phyloP scores from a whole-genome alignment of 1,140 invertebrate genomes.

The Heliconius nattereri region DNA sequence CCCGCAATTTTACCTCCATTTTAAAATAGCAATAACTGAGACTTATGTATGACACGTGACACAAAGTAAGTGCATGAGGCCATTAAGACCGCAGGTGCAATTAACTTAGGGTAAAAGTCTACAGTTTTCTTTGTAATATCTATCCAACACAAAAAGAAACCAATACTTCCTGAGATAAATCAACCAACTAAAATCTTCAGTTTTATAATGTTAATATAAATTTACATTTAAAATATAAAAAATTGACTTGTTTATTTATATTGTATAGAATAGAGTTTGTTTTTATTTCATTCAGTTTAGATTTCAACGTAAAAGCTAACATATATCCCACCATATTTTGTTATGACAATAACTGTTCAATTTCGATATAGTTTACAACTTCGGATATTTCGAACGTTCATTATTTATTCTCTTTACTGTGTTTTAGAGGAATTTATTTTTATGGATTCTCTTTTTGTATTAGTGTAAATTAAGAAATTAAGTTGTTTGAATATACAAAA shows the following conservation, averaged over 20 bases:
- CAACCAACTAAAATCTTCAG: neutral
- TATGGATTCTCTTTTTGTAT: neutral
- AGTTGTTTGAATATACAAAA: too few relatives aligned
- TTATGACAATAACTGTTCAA: constrained; percentile 13
- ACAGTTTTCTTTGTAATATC: too few relatives aligned
- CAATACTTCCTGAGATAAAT: too few relatives aligned
- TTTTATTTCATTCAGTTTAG: constrained; percentile 12
- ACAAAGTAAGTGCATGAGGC: too few relatives aligned
- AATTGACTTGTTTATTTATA: neutral
- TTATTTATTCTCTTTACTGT: neutral
- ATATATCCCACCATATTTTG: neutral
- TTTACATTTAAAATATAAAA: neutral
- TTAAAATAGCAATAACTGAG: too few relatives aligned
- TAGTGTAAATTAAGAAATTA: neutral
- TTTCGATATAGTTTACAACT: constrained; percentile 3
- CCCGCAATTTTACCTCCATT: too few relatives aligned
- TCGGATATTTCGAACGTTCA: neutral
- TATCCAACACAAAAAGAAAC: too few relatives aligned
- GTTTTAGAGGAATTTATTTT: neutral
- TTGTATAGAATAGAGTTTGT: neutral
- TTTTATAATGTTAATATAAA: neutral
- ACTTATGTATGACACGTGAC: too few relatives aligned
- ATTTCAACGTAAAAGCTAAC: constrained; percentile 9
- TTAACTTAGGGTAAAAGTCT: too few relatives aligned
- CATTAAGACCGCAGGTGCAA: too few relatives aligned